Conservation (phyloP, 1,140 invertebrate species). For the Akabosia matsudoensis region DNA sequence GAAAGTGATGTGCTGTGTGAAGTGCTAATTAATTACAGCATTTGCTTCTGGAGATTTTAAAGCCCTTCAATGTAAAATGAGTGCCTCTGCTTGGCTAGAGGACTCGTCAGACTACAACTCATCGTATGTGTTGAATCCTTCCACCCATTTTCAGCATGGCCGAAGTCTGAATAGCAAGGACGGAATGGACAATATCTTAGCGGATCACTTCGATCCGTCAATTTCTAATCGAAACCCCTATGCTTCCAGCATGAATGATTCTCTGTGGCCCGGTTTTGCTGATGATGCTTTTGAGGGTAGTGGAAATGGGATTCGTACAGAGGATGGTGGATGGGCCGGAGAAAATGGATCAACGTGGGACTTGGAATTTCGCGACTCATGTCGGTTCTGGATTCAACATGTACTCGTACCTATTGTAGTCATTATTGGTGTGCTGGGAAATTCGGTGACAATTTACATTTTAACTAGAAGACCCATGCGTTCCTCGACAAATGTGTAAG, state of each 20-base stretch:
- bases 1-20: no score
- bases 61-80: no score
- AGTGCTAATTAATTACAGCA: no score
- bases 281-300: not conserved
- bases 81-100: not conserved
- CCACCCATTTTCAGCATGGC: not conserved
- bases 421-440: no score
- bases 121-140: not conserved
- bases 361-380: no score
- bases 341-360: not conserved
- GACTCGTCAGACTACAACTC: not conserved
- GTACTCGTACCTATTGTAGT: no score
- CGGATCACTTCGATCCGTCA: not conserved
- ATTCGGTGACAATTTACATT: no score
- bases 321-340: not conserved
- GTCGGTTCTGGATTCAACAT: no score
- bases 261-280: not conserved
- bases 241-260: not conserved
- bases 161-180: not conserved
- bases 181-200: not conserved
- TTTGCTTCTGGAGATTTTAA: no score
- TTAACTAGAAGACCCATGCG: no score
- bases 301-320: not conserved
- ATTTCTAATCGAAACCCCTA: not conserved
- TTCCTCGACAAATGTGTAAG: no score